phyloP scores from a whole-genome alignment of 1,140 invertebrate genomes.

The Onthophagus taurus region DNA sequence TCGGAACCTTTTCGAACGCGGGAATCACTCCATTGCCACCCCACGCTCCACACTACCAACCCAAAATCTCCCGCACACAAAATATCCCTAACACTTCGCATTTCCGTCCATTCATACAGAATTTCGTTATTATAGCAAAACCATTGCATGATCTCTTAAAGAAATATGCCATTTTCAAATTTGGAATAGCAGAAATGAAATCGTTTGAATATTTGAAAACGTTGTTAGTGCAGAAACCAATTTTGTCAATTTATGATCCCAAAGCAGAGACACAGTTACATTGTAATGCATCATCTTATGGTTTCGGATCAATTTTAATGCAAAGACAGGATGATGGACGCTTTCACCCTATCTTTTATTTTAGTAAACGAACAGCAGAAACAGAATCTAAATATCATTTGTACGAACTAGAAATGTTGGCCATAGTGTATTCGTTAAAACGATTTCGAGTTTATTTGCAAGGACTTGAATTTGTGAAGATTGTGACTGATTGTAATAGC shows the following conservation, averaged over 20 bases:
- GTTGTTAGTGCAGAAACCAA: constrained; percentile 16
- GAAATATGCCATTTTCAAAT: constrained; percentile 23
- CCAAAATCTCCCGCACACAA: no score
- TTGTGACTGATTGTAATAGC: constrained; percentile 15
- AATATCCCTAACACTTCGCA: no score
- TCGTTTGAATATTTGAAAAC: constrained; percentile 11
- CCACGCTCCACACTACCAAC: no score
- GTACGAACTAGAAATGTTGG: constrained; percentile 40
- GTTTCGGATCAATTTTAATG: constrained; percentile 29
- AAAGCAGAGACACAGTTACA: constrained; percentile 28
- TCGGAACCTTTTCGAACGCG: no score
- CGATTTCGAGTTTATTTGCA: constrained; percentile 39
- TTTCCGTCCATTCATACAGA: constrained; percentile 32
- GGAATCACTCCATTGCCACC: no score
- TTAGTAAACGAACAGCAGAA: constrained; percentile 28
- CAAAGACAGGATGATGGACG: constrained; percentile 24
- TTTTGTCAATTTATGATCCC: constrained; percentile 32
- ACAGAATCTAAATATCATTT: constrained; percentile 37
- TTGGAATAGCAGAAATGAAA: constrained; percentile 8
- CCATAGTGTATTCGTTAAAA: constrained; percentile 39
- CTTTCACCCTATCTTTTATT: constrained; percentile 36
- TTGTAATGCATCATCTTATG: constrained; percentile 22
- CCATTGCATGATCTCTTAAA: constrained; percentile 27
- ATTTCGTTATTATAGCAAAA: constrained; percentile 24
- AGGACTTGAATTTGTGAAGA: constrained; percentile 37